Percentiles rank a stretch among this genome's conserved stretches.
Evolutionary conservation across 2,797 vertebrate species (phyloP).

Genomic region (Pachyuromys duprasi): DNA sequence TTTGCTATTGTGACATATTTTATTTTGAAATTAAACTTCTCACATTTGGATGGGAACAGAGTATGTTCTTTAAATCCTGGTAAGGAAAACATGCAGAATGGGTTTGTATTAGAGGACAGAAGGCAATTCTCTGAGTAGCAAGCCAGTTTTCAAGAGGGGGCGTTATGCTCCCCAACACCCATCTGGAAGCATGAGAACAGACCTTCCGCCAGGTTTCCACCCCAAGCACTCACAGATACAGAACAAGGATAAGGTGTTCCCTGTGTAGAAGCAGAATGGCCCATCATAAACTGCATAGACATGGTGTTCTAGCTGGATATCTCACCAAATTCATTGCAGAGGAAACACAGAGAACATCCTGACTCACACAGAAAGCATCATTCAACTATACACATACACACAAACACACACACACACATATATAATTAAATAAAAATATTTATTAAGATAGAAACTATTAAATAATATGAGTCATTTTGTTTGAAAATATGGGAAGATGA

Average conservation of each 20-base stretch:
- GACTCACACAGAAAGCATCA: constrained; percentile 40
- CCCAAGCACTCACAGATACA: constrained; percentile 45
- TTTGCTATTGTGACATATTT: constrained; percentile 76
- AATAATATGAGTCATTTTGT: background rate
- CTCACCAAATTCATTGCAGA: background rate
- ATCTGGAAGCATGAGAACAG: constrained; percentile 38
- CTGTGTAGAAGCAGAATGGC: constrained; percentile 48
- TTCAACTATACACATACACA: background rate
- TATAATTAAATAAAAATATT: constrained; percentile 30
- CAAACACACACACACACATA: too few relatives aligned
- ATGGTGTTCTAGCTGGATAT: background rate
- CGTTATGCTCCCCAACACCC: constrained; percentile 55
- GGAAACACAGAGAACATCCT: constrained; percentile 48
- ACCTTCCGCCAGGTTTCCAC: constrained; percentile 59
- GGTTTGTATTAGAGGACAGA: constrained; percentile 70
- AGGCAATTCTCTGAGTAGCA: constrained; percentile 72
- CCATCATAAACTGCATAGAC: constrained; percentile 23
- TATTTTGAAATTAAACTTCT: constrained; percentile 82
- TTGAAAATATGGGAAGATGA: background rate
- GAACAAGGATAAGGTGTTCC: constrained; percentile 67
- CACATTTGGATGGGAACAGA: constrained; percentile 67
- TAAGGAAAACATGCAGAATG: constrained; percentile 72
- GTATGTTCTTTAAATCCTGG: constrained; percentile 77
- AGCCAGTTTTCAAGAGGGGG: constrained; percentile 62
- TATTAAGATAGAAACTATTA: constrained; percentile 9